Evolutionary conservation across 1,140 invertebrate genomes (phyloP).

Genomic region (Portunus trituberculatus): DNA sequence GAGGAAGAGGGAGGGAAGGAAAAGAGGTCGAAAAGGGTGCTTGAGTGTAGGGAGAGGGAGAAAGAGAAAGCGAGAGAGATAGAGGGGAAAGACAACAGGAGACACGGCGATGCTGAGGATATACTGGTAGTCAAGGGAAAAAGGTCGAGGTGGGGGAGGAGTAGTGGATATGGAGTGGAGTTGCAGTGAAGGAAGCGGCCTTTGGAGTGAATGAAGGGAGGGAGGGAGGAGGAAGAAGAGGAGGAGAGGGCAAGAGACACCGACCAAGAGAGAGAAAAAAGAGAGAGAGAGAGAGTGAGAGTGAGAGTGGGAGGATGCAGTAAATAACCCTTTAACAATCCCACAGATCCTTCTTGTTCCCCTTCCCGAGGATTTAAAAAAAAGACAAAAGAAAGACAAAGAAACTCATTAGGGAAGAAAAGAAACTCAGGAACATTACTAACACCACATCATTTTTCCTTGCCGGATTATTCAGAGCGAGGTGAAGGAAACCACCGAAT

Average conservation of each 20-base stretch:
- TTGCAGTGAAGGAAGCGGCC: too few relatives aligned
- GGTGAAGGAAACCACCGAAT: neutral
- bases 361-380: neutral
- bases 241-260: neutral
- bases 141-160: too few relatives aligned
- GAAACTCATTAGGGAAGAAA: neutral
- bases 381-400: neutral
- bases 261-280: neutral
- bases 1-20: neutral
- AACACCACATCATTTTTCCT: neutral
- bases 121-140: too few relatives aligned
- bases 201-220: too few relatives aligned
- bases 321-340: constrained; percentile 11
- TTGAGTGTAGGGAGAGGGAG: neutral
- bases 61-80: neutral
- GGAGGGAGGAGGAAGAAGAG: too few relatives aligned
- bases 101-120: too few relatives aligned
- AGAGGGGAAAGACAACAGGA: neutral
- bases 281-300: constrained; percentile 10
- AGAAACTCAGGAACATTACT: neutral
- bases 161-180: too few relatives aligned
- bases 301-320: neutral
- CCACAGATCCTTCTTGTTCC: neutral
- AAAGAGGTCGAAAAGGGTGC: neutral
- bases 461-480: neutral